Evolutionary conservation across 92 coral and sea anemone species (phyloP).

Genomic region (Zoanthus sansibaricus): DNA sequence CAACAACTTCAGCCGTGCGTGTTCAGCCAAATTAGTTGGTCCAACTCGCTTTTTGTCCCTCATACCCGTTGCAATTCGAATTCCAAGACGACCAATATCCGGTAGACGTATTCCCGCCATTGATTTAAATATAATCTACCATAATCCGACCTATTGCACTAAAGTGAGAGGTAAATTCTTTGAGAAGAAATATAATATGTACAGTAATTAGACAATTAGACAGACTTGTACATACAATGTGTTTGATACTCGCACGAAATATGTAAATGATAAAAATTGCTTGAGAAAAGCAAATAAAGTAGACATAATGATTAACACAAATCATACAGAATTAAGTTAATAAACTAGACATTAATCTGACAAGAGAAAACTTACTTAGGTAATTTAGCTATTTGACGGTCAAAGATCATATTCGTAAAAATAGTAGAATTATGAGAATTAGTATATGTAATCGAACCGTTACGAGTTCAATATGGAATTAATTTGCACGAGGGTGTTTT

Average conservation of each 20-base stretch:
- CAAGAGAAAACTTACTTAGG: neutral
- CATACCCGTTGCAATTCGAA: conserved; percentile 83
- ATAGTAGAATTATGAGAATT: too few species aligned
- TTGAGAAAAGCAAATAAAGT: neutral
- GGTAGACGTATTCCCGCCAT: conserved; percentile 90
- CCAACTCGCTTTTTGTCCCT: conserved; percentile 79
- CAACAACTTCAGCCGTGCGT: conserved; percentile 70
- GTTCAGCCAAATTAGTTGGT: conserved; percentile 74
- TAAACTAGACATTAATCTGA: neutral
- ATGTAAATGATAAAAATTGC: conserved; percentile 33
- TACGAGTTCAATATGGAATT: too few species aligned
- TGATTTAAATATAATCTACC: neutral
- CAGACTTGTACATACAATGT: neutral
- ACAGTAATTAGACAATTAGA: neutral
- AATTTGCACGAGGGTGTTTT: too few species aligned
- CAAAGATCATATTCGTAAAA: neutral
- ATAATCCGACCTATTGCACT: neutral
- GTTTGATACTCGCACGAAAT: neutral
- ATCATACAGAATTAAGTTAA: conserved; percentile 6
- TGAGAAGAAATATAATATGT: neutral
- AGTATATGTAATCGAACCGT: too few species aligned
- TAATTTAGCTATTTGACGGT: neutral
- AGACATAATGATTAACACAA: conserved; percentile 7
- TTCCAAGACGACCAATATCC: conserved; percentile 86
- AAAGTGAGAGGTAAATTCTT: neutral